These are phyloP conservation scores for Aethes cnicana DNA, from an alignment of 2,888 invertebrate species.

Conservation along the genomic window DNA sequence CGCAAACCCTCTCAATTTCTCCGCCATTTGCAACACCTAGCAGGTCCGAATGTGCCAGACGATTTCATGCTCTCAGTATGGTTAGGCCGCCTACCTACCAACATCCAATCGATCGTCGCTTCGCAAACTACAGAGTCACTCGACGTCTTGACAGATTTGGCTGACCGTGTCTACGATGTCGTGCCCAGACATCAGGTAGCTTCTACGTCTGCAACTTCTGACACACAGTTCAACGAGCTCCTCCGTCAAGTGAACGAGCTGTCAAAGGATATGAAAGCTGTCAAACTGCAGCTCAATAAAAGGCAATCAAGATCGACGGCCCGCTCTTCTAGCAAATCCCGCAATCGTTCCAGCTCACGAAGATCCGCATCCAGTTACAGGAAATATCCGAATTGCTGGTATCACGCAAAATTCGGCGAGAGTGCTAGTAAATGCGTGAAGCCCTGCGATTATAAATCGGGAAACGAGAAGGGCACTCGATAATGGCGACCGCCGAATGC, in stretches of 20 bases:
- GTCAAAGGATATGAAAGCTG: background rate
- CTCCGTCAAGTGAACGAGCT: background rate
- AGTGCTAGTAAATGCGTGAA: slow-evolving; percentile 23
- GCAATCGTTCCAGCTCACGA: background rate
- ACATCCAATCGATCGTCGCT: background rate
- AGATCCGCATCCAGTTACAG: slow-evolving; percentile 7
- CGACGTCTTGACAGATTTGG: slow-evolving; percentile 1
- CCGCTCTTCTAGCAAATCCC: background rate
- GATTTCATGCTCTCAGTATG: slow-evolving; percentile 18
- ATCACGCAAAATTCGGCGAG: slow-evolving; percentile 23
- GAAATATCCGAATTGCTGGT: slow-evolving; percentile 29
- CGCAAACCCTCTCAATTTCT: slow-evolving; percentile 35
- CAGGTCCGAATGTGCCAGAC: slow-evolving; percentile 30
- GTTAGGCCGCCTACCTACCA: background rate
- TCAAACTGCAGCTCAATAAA: background rate
- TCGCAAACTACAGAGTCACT: background rate
- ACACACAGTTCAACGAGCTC: background rate
- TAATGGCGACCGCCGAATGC: slow-evolving; percentile 40
- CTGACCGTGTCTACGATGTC: slow-evolving; percentile 4
- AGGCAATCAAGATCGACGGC: background rate
- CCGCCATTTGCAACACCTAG: slow-evolving; percentile 28
- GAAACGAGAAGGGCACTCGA: slow-evolving; percentile 36
- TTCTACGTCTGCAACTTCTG: background rate
- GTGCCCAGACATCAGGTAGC: background rate
- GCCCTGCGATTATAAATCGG: slow-evolving; percentile 33